Percentiles rank a stretch among this genome's conserved stretches.
These are phyloP conservation scores for Chloroceryle aenea DNA, from an alignment of 2,113 vertebrate genomes.

Conservation along the genomic window DNA sequence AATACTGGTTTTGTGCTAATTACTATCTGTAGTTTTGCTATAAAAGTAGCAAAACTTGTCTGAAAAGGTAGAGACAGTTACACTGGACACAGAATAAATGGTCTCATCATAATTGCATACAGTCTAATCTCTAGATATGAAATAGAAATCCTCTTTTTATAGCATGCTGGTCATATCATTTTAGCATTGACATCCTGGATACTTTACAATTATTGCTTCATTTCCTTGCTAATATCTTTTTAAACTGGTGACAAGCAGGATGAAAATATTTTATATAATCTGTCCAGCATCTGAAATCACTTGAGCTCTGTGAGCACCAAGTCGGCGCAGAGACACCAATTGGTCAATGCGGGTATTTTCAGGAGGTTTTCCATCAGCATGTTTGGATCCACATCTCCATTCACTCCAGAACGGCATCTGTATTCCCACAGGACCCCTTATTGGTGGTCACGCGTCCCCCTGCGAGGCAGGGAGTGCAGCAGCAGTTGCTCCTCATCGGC, in stretches of 20 bases:
- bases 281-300: neutral
- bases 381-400: neutral
- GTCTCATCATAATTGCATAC: neutral
- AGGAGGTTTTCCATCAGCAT: neutral
- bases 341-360: neutral
- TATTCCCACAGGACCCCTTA: neutral
- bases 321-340: neutral
- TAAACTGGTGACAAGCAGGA: neutral
- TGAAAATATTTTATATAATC: neutral
- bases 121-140: constrained; percentile 7
- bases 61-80: neutral
- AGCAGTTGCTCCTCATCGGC: neutral
- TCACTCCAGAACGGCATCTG: neutral
- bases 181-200: neutral
- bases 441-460: neutral
- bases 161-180: neutral
- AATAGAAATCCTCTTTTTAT: neutral
- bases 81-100: neutral
- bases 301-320: neutral
- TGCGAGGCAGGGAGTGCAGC: neutral
- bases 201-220: neutral
- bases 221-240: neutral
- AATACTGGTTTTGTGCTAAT: neutral
- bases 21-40: neutral
- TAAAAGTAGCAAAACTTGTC: neutral